Evolutionary conservation across 1,140 invertebrate genomes (phyloP).

Genomic region (Apocrypta bakeri): DNA sequence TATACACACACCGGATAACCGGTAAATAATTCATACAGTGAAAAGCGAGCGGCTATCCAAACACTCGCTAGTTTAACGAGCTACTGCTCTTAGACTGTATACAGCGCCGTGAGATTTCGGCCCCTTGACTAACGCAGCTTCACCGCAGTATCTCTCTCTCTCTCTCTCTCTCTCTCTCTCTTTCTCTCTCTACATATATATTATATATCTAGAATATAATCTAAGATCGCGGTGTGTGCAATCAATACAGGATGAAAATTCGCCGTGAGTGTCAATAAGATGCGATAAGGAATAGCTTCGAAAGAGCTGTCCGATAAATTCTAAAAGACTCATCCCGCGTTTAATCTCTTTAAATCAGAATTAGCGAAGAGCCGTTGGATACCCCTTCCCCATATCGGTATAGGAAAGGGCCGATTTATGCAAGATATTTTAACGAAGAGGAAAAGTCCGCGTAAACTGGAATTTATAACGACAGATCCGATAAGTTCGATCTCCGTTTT

Average conservation of each 20-base stretch:
- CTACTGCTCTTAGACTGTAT: neutral
- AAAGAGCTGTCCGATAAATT: neutral
- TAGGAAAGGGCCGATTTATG: neutral
- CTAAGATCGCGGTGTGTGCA: too few species aligned
- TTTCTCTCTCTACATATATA: too few species aligned
- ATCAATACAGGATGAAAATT: too few species aligned
- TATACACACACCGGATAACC: conserved; percentile 4
- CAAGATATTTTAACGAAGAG: neutral
- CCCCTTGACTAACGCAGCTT: neutral
- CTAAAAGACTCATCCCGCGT: neutral
- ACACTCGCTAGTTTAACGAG: conserved; percentile 40
- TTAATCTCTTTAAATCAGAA: neutral
- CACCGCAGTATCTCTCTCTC: too few species aligned
- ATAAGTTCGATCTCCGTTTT: neutral
- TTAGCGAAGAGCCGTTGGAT: neutral
- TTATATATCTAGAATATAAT: too few species aligned
- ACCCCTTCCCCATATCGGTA: too few species aligned
- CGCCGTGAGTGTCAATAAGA: conserved; percentile 11
- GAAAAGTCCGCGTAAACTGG: neutral
- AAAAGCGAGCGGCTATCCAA: conserved; percentile 19
- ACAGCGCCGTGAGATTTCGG: neutral
- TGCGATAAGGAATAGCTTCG: conserved; percentile 18
- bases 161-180: too few species aligned
- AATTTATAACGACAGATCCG: neutral
- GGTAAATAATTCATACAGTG: conserved; percentile 44